Evolutionary conservation across 2,113 vertebrate genomes (phyloP).

Genomic region (Pica pica): DNA sequence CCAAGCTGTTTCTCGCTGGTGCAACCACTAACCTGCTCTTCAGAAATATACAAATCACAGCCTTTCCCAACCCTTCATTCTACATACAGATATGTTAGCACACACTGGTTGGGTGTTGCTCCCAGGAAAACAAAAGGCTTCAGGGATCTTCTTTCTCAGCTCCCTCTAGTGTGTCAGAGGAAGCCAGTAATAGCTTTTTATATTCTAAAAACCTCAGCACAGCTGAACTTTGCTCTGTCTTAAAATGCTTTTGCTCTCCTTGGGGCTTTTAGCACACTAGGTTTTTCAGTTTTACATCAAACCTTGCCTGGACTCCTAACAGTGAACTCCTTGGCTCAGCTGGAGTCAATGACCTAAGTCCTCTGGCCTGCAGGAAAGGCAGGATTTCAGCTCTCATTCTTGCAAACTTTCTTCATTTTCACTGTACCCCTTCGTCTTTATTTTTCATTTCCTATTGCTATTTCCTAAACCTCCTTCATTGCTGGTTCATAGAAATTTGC

Average conservation of each 20-base stretch:
- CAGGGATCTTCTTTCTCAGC: background rate
- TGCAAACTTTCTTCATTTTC: background rate
- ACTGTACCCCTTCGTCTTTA: background rate
- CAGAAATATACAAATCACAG: background rate
- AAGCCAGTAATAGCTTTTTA: background rate
- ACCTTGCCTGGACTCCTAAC: background rate
- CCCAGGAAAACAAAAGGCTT: background rate
- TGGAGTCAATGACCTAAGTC: background rate
- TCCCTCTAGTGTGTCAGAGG: background rate
- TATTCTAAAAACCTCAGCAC: background rate
- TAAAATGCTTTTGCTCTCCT: background rate
- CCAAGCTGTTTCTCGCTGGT: background rate
- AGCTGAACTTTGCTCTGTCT: background rate
- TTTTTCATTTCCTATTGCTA: background rate
- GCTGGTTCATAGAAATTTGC: background rate
- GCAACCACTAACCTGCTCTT: background rate
- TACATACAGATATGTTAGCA: background rate
- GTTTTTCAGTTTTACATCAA: background rate
- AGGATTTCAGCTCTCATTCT: conserved; percentile 9
- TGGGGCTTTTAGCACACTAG: background rate
- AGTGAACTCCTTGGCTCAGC: background rate
- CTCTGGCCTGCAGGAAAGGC: background rate
- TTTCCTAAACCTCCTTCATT: background rate
- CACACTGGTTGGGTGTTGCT: background rate
- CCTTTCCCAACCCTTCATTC: background rate